Base-by-base conservation (phyloP, 1,140 invertebrate species). In the Gonatopus flavifemur region DNA sequence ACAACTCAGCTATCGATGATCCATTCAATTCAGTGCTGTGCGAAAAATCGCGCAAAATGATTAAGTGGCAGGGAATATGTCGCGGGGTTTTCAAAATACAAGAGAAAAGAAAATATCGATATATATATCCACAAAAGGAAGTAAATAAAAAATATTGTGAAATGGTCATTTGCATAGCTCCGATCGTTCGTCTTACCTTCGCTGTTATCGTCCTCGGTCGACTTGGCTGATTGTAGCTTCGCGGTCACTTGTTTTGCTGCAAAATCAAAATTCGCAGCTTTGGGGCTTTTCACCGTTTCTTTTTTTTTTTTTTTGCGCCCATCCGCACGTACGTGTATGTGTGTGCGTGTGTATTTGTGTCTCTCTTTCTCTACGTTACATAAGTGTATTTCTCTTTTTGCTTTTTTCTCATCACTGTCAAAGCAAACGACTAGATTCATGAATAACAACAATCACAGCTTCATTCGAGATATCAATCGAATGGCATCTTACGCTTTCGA, bases 161-260 rank as follows among this genome's bases (percentile, higher is more conserved):
- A n/a, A n/a, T n/a, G n/a, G n/a, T n/a, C n/a, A n/a, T 61, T 61
- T 49, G 50, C 49, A 57, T 67, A 62, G 54, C 57, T 59, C 61
- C 55, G 52, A 52, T 45, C 59, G 56, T 66, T 61, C 50, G 35
- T 72, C 77, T 79, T 78, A 79, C 77, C 77, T 78, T 79, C 77
- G 65, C 54, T 73, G 61, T 72, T 76, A 31, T 77, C 77, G 72
- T 79, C 77, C 73, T 78, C 77, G 58, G 67, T 77, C 64, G 76
- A 77, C 71, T 79, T 79, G 72, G 76, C 68, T 62, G 75, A 75
- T 71, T 77, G 76, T 64, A 79, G 74, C 64, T 77, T 79, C 64
- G 72, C 67, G 66, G 59, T 75, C 69, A 69, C 63, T 75, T 78
- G 73, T 65, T 71, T 76, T 55, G 74, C 76, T 77, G 75, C 64